Evolutionary conservation across 30 jellyfish, hydroid and myxozoan species (phyloP), one percentile per base, ranked within the genome.

Genomic region (Chrysaora quinquecirrha): DNA sequence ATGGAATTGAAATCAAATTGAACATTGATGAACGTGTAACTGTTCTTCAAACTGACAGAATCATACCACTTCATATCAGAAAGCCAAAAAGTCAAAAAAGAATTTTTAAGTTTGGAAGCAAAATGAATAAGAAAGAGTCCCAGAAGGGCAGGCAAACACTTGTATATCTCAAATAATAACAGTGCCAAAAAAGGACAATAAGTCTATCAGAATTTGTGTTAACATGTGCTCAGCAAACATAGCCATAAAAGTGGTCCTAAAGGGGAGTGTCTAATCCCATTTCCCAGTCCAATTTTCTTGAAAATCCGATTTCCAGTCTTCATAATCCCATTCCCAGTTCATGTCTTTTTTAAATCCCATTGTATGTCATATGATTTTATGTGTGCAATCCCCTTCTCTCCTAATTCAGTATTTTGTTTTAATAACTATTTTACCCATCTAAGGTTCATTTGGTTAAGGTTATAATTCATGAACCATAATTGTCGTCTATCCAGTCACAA

Each of bases 111-210:
- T n/a, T n/a, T n/a, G n/a, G n/a, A n/a, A n/a, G n/a, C n/a, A n/a
- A n/a, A n/a, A 61, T 89, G 73, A 29, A 78, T 64, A 23, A 78
- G 89, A 78, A n/a, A n/a, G 76, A 29, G 73, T 71, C 56, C 62
- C 71, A 19, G 87, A 78, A 43, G 78, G 78, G 78, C 78, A 66
- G 78, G 86, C 89, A 12, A 78, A 89, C 89, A n/a, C n/a, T 4
- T 78, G 89, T 89, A 30, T 78, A 34, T 43, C 86, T 64, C 89
- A 78, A 46, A 30, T 64, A 32, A 89, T 78, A 30, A 49, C 73
- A 29, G 87, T 78, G 28, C 89, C 89, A 19, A 34, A 62, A 38
- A 49, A 31, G 73, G 87, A 78, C 63, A 66, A 66, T 66, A 33
- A 29, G 80, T 43, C 64, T 10, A 64, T 61, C 7, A 78, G 87